Percentiles rank a stretch among this genome's conserved stretches.
Evolutionary conservation across 2,888 invertebrate species (phyloP).

Genomic region (Macrophya annulata): DNA sequence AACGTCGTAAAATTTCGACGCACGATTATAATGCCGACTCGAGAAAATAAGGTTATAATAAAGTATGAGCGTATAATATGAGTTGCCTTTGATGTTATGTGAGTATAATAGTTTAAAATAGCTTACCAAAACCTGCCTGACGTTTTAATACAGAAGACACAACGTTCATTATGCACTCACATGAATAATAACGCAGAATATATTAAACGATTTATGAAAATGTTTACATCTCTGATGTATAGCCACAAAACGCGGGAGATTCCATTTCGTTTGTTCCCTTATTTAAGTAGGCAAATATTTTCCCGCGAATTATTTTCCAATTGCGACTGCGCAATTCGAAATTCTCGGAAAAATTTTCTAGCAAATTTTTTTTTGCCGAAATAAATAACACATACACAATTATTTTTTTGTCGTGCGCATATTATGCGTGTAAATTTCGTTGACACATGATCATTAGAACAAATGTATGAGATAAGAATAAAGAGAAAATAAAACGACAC

Average conservation of each 20-base stretch:
- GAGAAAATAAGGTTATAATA: slow-evolving; percentile 24
- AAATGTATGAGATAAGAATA: neutral
- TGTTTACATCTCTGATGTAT: slow-evolving; percentile 50
- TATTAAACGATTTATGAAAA: slow-evolving; percentile 16
- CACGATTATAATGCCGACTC: neutral
- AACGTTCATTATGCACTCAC: slow-evolving; percentile 69
- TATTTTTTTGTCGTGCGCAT: neutral
- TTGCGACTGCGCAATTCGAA: neutral
- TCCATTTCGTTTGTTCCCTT: slow-evolving; percentile 33
- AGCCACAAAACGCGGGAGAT: slow-evolving; percentile 57
- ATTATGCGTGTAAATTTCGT: neutral
- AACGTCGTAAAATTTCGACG: neutral
- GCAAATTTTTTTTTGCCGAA: neutral
- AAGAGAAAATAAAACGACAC: neutral
- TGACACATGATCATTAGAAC: neutral
- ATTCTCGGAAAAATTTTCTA: neutral
- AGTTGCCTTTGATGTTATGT: neutral
- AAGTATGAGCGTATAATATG: neutral
- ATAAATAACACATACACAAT: neutral
- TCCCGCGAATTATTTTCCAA: slow-evolving; percentile 56
- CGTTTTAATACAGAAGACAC: slow-evolving; percentile 69
- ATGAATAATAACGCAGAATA: neutral
- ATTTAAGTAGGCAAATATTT: slow-evolving; percentile 1
- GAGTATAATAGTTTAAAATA: neutral
- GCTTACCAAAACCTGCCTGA: slow-evolving; percentile 73